Percentiles rank a stretch among this genome's conserved stretches.
Conservation (phyloP, 2,888 invertebrate genomes). For the Tiliacea citrago region DNA sequence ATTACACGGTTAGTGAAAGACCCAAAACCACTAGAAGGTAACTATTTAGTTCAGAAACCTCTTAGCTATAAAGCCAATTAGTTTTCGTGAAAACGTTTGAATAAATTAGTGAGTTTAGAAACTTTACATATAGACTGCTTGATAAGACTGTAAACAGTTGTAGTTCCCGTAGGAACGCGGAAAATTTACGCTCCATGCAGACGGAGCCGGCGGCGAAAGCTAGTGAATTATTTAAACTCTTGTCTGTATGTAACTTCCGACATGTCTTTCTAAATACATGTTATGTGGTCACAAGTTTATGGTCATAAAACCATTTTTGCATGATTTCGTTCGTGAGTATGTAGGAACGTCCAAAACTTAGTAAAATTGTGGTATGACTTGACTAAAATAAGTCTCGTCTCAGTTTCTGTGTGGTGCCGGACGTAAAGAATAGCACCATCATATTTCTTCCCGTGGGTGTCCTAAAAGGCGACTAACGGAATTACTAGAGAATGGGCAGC, state of each 20-base stretch:
- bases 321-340: not conserved
- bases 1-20: not conserved
- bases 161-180: slow-evolving; percentile 40
- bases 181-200: slow-evolving; percentile 39
- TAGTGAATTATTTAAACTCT: slow-evolving; percentile 41
- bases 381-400: too few relatives aligned
- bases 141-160: slow-evolving; percentile 34
- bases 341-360: not conserved
- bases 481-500: too few relatives aligned
- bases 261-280: slow-evolving; percentile 17
- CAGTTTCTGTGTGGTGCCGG: too few relatives aligned
- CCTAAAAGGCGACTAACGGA: too few relatives aligned
- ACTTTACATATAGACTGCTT: slow-evolving; percentile 28
- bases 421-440: too few relatives aligned
- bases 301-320: not conserved
- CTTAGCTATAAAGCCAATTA: slow-evolving; percentile 14
- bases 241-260: slow-evolving; percentile 14
- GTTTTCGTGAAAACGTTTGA: slow-evolving; percentile 17
- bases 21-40: too few relatives aligned
- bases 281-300: not conserved
- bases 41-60: not conserved
- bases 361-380: not conserved
- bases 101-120: slow-evolving; percentile 43
- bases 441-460: too few relatives aligned
- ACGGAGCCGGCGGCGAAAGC: slow-evolving; percentile 3